Evolutionary conservation across 2,888 invertebrate species (phyloP).

Genomic region (Brassicogethes aeneus): DNA sequence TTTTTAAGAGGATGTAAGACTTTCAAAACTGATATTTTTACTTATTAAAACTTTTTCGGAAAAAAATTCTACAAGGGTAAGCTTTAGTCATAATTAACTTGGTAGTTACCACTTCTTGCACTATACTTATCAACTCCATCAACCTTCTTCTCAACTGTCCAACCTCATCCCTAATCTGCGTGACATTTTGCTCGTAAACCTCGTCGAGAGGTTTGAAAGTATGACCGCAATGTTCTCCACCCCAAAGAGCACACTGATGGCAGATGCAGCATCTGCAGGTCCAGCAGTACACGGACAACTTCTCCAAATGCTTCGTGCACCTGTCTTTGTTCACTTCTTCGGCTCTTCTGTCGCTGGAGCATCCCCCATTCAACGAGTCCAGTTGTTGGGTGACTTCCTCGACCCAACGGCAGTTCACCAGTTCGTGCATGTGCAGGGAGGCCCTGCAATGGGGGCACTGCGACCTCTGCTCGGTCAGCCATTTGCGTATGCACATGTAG

Average conservation of each 20-base stretch:
- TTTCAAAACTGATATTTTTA: no score
- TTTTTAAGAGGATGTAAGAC: no score
- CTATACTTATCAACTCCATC: slow-evolving; percentile 77
- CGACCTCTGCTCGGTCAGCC: slow-evolving; percentile 86
- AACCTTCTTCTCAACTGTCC: slow-evolving; percentile 69
- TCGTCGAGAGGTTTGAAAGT: slow-evolving; percentile 87
- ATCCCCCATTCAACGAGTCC: slow-evolving; percentile 72
- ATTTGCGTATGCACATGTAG: slow-evolving; percentile 84
- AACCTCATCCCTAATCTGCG: slow-evolving; percentile 77
- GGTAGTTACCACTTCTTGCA: slow-evolving; percentile 89
- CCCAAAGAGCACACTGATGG: slow-evolving; percentile 90
- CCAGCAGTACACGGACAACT: slow-evolving; percentile 86
- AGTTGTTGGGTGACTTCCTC: slow-evolving; percentile 91
- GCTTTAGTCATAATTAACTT: no score
- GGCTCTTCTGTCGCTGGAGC: slow-evolving; percentile 34
- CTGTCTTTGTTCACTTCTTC: slow-evolving; percentile 36
- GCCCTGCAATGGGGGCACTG: slow-evolving; percentile 92
- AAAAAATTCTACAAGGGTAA: no score
- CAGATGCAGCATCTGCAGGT: slow-evolving; percentile 86
- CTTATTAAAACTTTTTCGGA: no score
- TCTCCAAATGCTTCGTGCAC: slow-evolving; percentile 80
- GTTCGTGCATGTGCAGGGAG: slow-evolving; percentile 77
- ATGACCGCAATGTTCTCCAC: slow-evolving; percentile 85
- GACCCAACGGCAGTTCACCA: slow-evolving; percentile 93
- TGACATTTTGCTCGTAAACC: slow-evolving; percentile 81